Evolutionary conservation across 1,140 invertebrate species (phyloP).

Genomic region (Chionoecetes opilio): DNA sequence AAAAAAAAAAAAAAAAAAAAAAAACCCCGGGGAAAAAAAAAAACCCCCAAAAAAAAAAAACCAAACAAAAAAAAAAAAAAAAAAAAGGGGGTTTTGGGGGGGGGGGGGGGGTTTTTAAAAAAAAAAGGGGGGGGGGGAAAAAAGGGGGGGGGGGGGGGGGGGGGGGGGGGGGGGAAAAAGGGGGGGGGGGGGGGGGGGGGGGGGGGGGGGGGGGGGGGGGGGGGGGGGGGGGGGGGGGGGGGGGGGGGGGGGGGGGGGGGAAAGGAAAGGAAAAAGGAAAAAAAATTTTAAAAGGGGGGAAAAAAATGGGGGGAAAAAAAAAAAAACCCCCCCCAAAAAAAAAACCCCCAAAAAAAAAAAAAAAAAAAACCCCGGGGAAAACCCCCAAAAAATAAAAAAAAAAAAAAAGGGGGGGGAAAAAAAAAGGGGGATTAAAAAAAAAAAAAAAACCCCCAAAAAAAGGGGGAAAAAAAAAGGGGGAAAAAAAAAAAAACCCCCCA

Average conservation of each 20-base stretch:
- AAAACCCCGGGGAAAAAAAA: too few species aligned
- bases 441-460: background rate
- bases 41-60: too few species aligned
- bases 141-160: slow-evolving; percentile 42
- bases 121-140: slow-evolving; percentile 44
- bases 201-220: background rate
- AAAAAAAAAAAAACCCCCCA: slow-evolving; percentile 37
- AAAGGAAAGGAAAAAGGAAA: background rate
- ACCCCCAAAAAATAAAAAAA: background rate
- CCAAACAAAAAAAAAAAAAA: too few species aligned
- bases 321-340: background rate
- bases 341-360: slow-evolving; percentile 9
- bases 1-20: too few species aligned
- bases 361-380: too few species aligned
- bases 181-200: background rate
- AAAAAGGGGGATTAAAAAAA: background rate
- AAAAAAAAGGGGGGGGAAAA: background rate
- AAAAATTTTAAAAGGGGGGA: background rate
- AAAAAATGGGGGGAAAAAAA: background rate
- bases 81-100: too few species aligned
- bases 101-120: too few species aligned
- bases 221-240: background rate
- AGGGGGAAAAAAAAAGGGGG: too few species aligned
- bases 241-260: background rate
- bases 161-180: background rate